Evolutionary conservation across 1,140 invertebrate species (phyloP).

Genomic region (Coelopa frigida): DNA sequence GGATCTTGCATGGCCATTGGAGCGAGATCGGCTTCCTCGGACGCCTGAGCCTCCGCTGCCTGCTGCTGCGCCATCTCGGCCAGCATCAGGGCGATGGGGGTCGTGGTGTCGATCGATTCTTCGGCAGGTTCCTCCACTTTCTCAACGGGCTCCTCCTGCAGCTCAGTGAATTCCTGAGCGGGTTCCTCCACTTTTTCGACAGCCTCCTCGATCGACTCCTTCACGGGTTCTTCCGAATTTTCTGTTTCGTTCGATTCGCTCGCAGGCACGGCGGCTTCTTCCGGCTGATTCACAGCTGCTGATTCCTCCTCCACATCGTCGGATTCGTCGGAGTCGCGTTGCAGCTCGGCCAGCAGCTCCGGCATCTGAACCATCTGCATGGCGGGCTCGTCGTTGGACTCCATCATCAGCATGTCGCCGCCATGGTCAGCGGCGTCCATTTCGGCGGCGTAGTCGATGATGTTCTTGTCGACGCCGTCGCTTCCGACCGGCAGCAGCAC

Average conservation of each 20-base stretch:
- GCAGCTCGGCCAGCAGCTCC: background rate
- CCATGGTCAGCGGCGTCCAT: background rate
- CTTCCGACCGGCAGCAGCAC: conserved; percentile 29
- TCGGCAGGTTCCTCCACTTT: background rate
- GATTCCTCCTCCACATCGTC: background rate
- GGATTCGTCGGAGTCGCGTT: background rate
- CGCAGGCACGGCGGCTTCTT: background rate
- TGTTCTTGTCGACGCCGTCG: conserved; percentile 24
- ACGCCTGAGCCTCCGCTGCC: background rate
- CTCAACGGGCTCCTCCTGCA: background rate
- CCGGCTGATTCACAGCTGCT: background rate
- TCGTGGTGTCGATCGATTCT: background rate
- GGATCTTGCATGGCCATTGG: background rate
- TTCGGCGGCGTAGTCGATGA: conserved; percentile 17
- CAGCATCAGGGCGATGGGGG: too few species aligned
- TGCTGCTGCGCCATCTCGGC: background rate
- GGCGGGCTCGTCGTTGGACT: conserved; percentile 31
- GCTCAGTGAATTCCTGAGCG: background rate
- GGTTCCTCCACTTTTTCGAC: conserved; percentile 2
- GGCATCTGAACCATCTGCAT: conserved; percentile 33
- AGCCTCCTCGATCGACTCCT: background rate
- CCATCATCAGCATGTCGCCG: conserved; percentile 36
- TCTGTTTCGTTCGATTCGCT: too few species aligned
- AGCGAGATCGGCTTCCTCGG: background rate
- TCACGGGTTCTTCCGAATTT: background rate